Base-by-base conservation (phyloP, 2,888 invertebrate species). In the Acrobeloides nanus region DNA sequence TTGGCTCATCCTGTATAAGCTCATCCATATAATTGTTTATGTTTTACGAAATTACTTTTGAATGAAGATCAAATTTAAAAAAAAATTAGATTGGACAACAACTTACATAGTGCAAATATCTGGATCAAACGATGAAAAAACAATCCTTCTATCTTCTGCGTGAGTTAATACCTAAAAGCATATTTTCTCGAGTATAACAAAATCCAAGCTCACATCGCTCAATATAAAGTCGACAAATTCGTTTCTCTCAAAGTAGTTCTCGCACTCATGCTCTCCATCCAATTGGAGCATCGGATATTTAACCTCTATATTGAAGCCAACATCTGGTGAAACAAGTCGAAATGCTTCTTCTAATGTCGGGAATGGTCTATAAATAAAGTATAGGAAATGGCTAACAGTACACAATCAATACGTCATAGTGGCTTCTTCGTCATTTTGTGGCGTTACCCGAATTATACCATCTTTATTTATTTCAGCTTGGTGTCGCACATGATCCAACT, bases 61-160 rank as follows among this genome's bases (percentile, higher is more conserved):
- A n/a, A n/a, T n/a, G n/a, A n/a, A n/a, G 29, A 1, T 24, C 40
- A 24, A 46, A 23, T 45, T 18, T 12, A 51, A 26, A 10, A 24
- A 18, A 4, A n/a, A 8, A 34, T 1, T 44, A 8, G n/a, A 23
- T n/a, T n/a, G 7, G 10, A 2, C 23, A 34, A 18, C 1, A 42
- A 75, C 77, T 76, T 71, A 81, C 87, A 92, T 86, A 2, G 86
- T 83, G 75, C 93, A 93, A 60, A 90, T 85, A 74, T 95, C 92
- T 0, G 95, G 89, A 77, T 93, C 89, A 76, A 95, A 95, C 66
- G 87, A 87, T 0, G 89, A 89, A 70, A 95, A 86, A 18, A 95
- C 84, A 50, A 97, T 85, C 48, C 86, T 83, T 15, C 95, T 81
- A 7, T 81, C 79, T 3, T 82, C 84, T 6, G 84, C 87, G 74